Conservation (phyloP, 2,113 vertebrate genomes). For the Syngnathus scovelli region DNA sequence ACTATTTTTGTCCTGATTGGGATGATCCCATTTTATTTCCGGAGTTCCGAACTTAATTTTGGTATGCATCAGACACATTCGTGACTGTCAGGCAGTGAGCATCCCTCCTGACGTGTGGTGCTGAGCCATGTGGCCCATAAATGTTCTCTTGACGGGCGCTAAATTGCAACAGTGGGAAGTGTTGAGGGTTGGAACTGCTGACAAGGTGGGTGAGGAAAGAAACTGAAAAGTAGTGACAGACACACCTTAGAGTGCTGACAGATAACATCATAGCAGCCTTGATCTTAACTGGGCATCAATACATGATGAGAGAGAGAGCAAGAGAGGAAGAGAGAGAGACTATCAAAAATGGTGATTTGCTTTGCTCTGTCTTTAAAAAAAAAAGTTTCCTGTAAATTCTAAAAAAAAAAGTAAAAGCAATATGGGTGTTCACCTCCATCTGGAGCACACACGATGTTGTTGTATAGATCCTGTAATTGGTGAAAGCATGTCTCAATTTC, state of each 20-base stretch:
- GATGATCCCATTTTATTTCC: not conserved
- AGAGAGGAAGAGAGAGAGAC: not conserved
- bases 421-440: slow-evolving; percentile 10
- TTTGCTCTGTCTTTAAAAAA: not conserved
- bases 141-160: slow-evolving; percentile 32
- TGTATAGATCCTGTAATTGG: slow-evolving; percentile 18
- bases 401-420: not conserved
- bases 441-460: not conserved
- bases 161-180: slow-evolving; percentile 44
- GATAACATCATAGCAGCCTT: slow-evolving; percentile 1
- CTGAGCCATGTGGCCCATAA: slow-evolving; percentile 37
- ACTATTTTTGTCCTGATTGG: slow-evolving; percentile 1
- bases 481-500: slow-evolving; percentile 13
- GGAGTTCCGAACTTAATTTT: not conserved
- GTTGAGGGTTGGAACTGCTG: slow-evolving; percentile 36
- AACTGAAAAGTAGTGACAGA: slow-evolving; percentile 29
- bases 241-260: slow-evolving; percentile 11
- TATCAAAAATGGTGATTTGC: not conserved
- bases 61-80: slow-evolving; percentile 16
- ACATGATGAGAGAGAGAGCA: slow-evolving; percentile 1
- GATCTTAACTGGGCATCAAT: slow-evolving; percentile 7
- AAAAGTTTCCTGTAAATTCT: not conserved
- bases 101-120: slow-evolving; percentile 16
- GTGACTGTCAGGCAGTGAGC: slow-evolving; percentile 33
- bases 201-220: slow-evolving; percentile 23